phyloP scores from a whole-genome alignment of 2,797 vertebrate species.

The Rousettus madagascariensis region DNA sequence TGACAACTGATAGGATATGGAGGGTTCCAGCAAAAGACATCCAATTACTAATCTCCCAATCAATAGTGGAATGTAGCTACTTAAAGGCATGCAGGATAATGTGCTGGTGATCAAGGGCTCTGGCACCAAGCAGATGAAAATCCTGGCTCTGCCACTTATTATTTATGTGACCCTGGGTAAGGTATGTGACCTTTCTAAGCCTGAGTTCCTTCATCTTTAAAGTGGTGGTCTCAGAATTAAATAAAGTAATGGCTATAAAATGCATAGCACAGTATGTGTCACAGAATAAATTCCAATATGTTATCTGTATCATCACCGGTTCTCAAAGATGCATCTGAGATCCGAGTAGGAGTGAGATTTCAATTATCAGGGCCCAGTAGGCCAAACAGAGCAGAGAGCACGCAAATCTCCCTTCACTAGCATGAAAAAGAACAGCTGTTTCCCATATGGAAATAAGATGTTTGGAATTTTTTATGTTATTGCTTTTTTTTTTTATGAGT shows the following conservation, averaged over 20 bases:
- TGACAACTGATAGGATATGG: neutral
- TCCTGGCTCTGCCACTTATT: neutral
- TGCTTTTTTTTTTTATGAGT: neutral
- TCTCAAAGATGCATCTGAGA: neutral
- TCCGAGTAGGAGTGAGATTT: neutral
- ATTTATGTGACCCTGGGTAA: neutral
- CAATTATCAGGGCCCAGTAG: neutral
- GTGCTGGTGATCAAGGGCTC: neutral
- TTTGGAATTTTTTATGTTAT: conserved; percentile 48
- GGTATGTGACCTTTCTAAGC: neutral
- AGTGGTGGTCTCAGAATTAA: conserved; percentile 12
- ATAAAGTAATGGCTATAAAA: neutral
- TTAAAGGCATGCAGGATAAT: neutral
- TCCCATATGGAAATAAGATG: conserved; percentile 61
- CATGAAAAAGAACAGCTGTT: conserved; percentile 43
- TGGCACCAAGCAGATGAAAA: neutral
- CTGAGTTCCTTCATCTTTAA: conserved; percentile 8
- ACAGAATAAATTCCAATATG: neutral
- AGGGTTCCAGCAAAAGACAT: neutral
- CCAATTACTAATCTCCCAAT: neutral
- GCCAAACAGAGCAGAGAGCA: neutral
- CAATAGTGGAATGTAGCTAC: neutral
- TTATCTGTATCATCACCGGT: neutral
- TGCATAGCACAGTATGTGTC: neutral
- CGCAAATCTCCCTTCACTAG: neutral